These are phyloP conservation scores for Tachysurus fulvidraco DNA, from an alignment of 2,113 vertebrate species.

Conservation along the genomic window DNA sequence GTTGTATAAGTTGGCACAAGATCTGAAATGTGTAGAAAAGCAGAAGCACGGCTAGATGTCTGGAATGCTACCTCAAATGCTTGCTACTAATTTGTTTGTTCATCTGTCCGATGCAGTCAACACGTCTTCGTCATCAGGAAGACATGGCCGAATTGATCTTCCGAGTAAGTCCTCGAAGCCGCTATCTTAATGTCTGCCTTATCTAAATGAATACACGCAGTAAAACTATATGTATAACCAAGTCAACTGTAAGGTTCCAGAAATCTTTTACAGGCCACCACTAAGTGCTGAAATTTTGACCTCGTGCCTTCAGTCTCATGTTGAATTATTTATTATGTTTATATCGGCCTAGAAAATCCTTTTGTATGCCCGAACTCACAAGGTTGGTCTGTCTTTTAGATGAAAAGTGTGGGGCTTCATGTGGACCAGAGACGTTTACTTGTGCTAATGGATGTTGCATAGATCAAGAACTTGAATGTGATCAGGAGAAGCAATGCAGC, in stretches of 20 bases:
- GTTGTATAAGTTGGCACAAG: conserved; percentile 8
- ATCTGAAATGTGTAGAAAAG: not conserved
- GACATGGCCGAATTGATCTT: conserved; percentile 34
- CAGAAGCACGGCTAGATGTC: not conserved
- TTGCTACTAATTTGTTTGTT: not conserved
- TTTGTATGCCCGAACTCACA: not conserved
- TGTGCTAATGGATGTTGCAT: conserved; percentile 89
- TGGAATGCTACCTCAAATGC: not conserved
- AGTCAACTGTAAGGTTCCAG: not conserved
- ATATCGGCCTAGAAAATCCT: not conserved
- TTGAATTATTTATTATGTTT: not conserved
- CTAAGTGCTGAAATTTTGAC: not conserved
- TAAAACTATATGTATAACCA: not conserved
- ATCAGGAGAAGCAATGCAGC: conserved; percentile 75
- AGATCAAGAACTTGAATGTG: conserved; percentile 84
- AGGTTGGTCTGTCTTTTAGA: conserved; percentile 18
- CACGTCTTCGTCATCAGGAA: not conserved
- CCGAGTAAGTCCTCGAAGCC: not conserved
- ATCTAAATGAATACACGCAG: not conserved
- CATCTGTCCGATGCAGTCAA: not conserved
- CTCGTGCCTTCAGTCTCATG: not conserved
- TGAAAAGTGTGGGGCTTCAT: conserved; percentile 73
- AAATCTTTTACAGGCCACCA: not conserved
- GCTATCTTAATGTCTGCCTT: not conserved
- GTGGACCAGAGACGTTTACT: conserved; percentile 74